A percentile compares a stretch with the other conserved stretches of the same genome.
Conservation (phyloP, 2,797 vertebrate species). For the Tinamus major region DNA sequence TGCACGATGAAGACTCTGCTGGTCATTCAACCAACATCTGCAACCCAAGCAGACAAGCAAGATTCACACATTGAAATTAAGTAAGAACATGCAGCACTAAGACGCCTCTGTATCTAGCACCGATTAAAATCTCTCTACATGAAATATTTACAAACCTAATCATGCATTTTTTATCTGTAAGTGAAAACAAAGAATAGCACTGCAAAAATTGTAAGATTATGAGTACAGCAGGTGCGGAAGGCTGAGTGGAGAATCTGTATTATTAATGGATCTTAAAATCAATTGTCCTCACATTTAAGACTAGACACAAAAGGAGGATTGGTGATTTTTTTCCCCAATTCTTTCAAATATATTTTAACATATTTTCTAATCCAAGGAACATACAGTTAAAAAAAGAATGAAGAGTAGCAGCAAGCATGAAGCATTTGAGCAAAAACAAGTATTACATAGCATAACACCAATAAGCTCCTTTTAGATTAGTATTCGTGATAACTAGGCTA, state of each 20-base stretch:
- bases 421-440: neutral
- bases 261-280: neutral
- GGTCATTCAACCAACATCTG: neutral
- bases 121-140: neutral
- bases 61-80: neutral
- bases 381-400: neutral
- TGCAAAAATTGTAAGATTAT: neutral
- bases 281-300: neutral
- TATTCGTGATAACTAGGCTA: neutral
- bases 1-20: accelerated
- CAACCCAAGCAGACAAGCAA: neutral
- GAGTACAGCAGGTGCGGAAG: neutral
- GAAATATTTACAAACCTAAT: neutral
- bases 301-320: neutral
- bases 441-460: neutral
- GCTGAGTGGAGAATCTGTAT: neutral
- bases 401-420: neutral
- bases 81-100: neutral
- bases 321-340: neutral
- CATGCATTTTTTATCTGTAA: neutral
- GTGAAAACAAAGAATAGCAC: neutral
- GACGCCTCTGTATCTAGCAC: neutral
- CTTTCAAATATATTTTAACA: neutral
- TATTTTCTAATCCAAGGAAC: neutral
- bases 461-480: neutral